Evolutionary conservation across 2,888 invertebrate species (phyloP).

Genomic region (Buathra laborator): DNA sequence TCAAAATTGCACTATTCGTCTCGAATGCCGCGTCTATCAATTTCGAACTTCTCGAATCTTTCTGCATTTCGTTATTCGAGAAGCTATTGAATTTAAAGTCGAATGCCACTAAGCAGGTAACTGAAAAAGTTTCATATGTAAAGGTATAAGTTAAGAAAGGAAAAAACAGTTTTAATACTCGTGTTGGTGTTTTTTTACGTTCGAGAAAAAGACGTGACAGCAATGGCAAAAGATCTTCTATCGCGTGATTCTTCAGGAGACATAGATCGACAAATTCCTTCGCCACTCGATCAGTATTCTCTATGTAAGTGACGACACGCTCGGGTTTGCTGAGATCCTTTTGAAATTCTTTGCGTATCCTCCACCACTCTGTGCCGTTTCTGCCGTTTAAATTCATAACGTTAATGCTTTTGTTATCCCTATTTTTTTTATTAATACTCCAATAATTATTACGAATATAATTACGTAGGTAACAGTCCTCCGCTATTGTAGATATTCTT

Average conservation of each 20-base stretch:
- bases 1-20: conserved; percentile 90
- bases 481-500: conserved; percentile 92
- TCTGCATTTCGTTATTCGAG: conserved; percentile 87
- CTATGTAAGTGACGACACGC: conserved; percentile 89
- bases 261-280: conserved; percentile 88
- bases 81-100: conserved; percentile 90
- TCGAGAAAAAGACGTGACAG: conserved; percentile 92
- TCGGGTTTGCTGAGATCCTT: conserved; percentile 91
- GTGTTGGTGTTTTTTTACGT: conserved; percentile 86
- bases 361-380: conserved; percentile 94
- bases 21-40: conserved; percentile 91
- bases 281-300: conserved; percentile 88
- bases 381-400: conserved; percentile 85
- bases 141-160: conserved; percentile 32
- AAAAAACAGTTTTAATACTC: background rate
- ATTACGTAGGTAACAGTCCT: conserved; percentile 94
- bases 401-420: background rate
- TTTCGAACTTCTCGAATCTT: conserved; percentile 88
- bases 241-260: conserved; percentile 78
- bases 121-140: conserved; percentile 84
- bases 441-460: background rate
- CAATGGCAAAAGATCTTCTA: conserved; percentile 89
- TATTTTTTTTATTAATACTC: no score
- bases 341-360: conserved; percentile 91
- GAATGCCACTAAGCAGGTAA: conserved; percentile 91